These are phyloP conservation scores for Magallana ariakensis DNA, from an alignment of 1,140 invertebrate genomes.

Conservation along the genomic window DNA sequence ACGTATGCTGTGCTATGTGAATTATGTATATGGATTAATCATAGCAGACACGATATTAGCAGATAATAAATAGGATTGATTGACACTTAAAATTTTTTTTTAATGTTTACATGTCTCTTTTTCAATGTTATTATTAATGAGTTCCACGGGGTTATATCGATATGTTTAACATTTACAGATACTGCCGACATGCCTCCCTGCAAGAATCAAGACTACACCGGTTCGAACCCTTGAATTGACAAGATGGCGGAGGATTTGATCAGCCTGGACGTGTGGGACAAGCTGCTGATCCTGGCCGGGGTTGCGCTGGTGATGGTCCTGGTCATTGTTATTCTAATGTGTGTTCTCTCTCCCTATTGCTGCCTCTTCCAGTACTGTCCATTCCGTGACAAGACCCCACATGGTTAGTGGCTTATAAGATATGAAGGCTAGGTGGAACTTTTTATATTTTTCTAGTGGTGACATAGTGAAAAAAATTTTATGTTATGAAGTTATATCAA, in stretches of 20 bases:
- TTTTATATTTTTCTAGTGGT: background rate
- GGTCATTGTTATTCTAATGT: slow-evolving; percentile 57
- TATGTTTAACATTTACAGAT: too few species aligned
- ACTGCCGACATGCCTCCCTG: background rate
- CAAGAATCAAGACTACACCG: slow-evolving; percentile 1
- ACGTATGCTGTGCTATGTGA: too few species aligned
- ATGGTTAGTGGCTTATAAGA: slow-evolving; percentile 42
- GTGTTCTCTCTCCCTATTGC: slow-evolving; percentile 63
- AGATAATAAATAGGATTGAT: too few species aligned
- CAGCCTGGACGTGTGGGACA: slow-evolving; percentile 64
- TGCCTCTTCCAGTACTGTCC: slow-evolving; percentile 62
- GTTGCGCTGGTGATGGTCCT: slow-evolving; percentile 58
- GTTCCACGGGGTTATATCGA: too few species aligned
- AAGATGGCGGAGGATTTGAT: slow-evolving; percentile 23
- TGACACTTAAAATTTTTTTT: too few species aligned
- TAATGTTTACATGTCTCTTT: too few species aligned
- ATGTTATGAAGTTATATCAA: too few species aligned
- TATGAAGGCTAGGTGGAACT: background rate
- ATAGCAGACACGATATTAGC: too few species aligned
- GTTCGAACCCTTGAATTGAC: background rate
- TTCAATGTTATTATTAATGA: too few species aligned
- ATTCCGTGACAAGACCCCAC: slow-evolving; percentile 53
- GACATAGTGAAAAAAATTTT: too few species aligned
- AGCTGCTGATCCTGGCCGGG: slow-evolving; percentile 63
- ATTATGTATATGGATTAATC: too few species aligned